Base-by-base conservation (phyloP, 2,888 invertebrate species). In the Xestia rhomboidea region DNA sequence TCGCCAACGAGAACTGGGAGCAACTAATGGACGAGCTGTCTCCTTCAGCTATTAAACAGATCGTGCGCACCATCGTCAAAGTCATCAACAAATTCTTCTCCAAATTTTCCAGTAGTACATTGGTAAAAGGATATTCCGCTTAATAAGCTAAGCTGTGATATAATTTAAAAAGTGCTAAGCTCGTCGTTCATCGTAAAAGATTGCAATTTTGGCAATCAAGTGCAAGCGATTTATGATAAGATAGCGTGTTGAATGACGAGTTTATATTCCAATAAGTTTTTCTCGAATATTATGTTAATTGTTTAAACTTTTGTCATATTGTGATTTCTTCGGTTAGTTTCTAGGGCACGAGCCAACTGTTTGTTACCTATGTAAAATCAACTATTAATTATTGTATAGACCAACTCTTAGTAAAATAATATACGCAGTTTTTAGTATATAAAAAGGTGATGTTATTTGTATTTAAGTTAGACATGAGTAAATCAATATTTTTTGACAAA, bases 1-100 rank as follows among this genome's bases (percentile, higher is more conserved):
- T 97, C 87, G 95, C 96, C 2, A 97, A 97, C 83, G 91, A 95
- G 63, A 97, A 97, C 90, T 97, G 97, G 97, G 89, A 90, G 63
- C 95, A 96, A 66, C 88, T 97, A 60, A 97, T 97, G 96, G 95
- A 96, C 83, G 97, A 97, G 62, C 91, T 97, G 10, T 93, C 96
- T 0, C 97, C 97, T 0, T 94, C 96, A 0, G 96, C 91, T 68
- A 93, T 97, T 87, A 95, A 96, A 81, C 96, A 97, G 81, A 96
- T 97, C 70, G 95, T 95, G 5, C 90, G 89, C 49, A 94, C 95
- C 0, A 88, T 94, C 27, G 90, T 96, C 54, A 96, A 95, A 83
- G 90, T 89, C 6, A 95, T 96, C 89, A 97, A 97, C 91, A 96
- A 95, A 81, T 96, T 97, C 93, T 95, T 96, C 89, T 84, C 91